Evolutionary conservation across 1,140 invertebrate genomes (phyloP), one percentile per base, ranked within the genome.

Genomic region (Procambarus virginalis): DNA sequence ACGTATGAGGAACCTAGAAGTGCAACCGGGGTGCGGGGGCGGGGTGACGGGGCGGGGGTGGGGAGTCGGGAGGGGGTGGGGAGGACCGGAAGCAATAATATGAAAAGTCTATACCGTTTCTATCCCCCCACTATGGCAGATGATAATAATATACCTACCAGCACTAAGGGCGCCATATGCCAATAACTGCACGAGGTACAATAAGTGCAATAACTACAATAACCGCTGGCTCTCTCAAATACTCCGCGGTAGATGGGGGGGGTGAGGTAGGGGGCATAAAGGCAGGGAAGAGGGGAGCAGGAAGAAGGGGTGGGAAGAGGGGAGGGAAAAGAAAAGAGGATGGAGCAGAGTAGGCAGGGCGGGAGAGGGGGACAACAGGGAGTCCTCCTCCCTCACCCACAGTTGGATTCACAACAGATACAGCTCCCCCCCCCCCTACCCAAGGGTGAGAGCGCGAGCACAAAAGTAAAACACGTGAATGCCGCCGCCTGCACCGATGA

Each of bases 401-500:
- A n/a, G n/a, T n/a, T n/a, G n/a, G n/a, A n/a, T n/a, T n/a, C n/a
- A 68, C 60, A 68, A 8, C 8, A 83, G 87, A 89, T 89, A 89
- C 84, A 89, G 84, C 75, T 80, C 87, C 86, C 34, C 34, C 34
- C 34, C 34, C 34, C 34, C 34, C 34, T n/a, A 34, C 34, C 34
- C 3, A 22, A 55, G 79, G 48, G 22, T 89, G 79, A 89, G 84
- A 82, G 87, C 77, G 46, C 77, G 87, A 51, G 84, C 87, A 55
- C 87, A 89, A 89, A 84, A 58, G 87, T 89, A 89, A 89, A 89
- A 89, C 87, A 89, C 84, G 78, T 89, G 87, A 89, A 89, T 89
- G 80, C 68, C 79, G 79, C 48, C 8, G 68, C 58, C 51, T 5
- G 51, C 8, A 55, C 51, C 51, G 8, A 1, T 1, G 8, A 8